These are phyloP conservation scores for Tetramorium bicarinatum DNA, from an alignment of 2,888 invertebrate genomes.

Conservation along the genomic window DNA sequence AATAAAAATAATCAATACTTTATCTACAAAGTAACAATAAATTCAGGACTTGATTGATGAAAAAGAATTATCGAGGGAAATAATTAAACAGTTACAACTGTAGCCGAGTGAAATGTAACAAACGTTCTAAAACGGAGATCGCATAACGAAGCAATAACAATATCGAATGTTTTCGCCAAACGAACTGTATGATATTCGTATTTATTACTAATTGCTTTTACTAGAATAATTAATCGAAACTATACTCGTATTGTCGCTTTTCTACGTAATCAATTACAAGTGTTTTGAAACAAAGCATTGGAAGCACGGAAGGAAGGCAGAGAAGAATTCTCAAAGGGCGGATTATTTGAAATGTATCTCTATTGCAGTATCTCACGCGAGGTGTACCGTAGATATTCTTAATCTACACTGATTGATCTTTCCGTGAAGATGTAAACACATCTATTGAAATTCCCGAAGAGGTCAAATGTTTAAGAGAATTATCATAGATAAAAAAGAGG, in stretches of 20 bases:
- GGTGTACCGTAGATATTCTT: constrained; percentile 5
- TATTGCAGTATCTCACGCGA: neutral
- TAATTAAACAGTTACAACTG: neutral
- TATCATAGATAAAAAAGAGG: neutral
- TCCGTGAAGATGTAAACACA: constrained; percentile 37
- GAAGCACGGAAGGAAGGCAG: neutral
- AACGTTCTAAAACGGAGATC: neutral
- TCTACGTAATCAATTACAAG: neutral
- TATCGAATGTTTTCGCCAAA: neutral
- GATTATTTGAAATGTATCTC: neutral
- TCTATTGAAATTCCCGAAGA: constrained; percentile 22
- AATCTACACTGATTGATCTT: constrained; percentile 12
- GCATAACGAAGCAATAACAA: neutral
- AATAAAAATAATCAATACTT: neutral
- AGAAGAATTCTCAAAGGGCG: neutral
- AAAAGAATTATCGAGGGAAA: neutral
- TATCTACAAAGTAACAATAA: neutral
- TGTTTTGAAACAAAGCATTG: neutral
- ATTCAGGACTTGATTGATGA: neutral
- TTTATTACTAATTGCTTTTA: constrained; percentile 18
- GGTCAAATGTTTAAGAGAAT: neutral
- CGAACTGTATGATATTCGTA: neutral
- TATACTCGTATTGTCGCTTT: constrained; percentile 7
- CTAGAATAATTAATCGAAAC: neutral
- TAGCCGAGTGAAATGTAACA: neutral